Base-by-base conservation (phyloP, 1,140 invertebrate species). In the Ceratina australensis region DNA sequence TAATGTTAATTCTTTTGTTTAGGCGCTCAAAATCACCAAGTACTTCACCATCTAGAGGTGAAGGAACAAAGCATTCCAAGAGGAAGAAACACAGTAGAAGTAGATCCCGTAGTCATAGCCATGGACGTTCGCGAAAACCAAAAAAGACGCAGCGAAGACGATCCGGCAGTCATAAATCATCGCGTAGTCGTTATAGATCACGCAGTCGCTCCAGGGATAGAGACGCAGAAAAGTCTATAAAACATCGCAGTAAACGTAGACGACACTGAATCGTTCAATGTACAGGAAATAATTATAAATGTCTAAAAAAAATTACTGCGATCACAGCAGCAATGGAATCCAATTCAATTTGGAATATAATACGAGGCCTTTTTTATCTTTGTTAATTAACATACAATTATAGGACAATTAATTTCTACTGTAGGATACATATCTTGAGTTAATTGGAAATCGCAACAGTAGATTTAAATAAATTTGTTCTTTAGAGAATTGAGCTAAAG, bases 191-290 rank as follows among this genome's bases (percentile, higher is more conserved):
- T 72, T 93, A 93, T 42, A 90, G 93, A 80, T 93, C 93, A 2
- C 90, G 93, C 64, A 94, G 93, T 84, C 90, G 93, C 83, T 92
- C 92, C 18, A 92, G 93, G 47, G 93, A 93, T 33, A 89, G 91
- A 66, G 86, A 92, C 57, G 61, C 72, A 10, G 90, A 91, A 54
- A 91, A 91, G 69, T 89, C 89, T 16, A 90, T 78, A 69, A 92
- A 91, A 87, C 89, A 91, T 81, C 88, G 91, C 54, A 92, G 82
- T 69, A 92, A 91, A 47, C 91, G 87, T 20, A 86, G 91, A 76
- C 86, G 90, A 28, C 90, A 89, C 28, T 90, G 73, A 89, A 18
- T 22, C 12, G 42, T 18, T 42, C 22, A 13, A 24, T 64, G 16
- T 69, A 47, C 59, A 72, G 24, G 8, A 7, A 52, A 18, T 67